These are phyloP conservation scores for Calephelis virginiensis DNA, from an alignment of 1,140 invertebrate species.

Conservation along the genomic window DNA sequence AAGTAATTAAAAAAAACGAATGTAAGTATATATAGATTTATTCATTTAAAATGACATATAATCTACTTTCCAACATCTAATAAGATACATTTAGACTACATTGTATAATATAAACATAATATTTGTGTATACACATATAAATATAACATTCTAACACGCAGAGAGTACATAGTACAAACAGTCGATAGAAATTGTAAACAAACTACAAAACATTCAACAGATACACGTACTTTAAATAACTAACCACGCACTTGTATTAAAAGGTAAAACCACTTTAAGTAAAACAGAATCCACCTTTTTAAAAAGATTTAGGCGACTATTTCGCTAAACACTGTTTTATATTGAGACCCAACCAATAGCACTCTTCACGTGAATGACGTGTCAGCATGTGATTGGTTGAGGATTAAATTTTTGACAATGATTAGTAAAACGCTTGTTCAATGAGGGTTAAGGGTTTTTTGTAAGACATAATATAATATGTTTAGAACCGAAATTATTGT, in stretches of 20 bases:
- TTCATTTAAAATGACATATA: not conserved
- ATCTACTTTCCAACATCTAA: conserved; percentile 33
- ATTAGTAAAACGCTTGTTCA: too few species aligned
- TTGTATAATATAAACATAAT: conserved; percentile 21
- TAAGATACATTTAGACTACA: conserved; percentile 28
- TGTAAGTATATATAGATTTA: not conserved
- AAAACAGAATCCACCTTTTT: too few species aligned
- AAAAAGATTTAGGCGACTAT: too few species aligned
- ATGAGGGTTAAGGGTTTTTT: too few species aligned
- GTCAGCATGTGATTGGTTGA: too few species aligned
- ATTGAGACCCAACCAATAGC: too few species aligned
- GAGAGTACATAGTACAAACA: conserved; percentile 17
- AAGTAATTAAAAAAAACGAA: not conserved
- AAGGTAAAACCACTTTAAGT: not conserved
- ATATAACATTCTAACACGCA: conserved; percentile 19
- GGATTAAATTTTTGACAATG: too few species aligned
- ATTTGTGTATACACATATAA: conserved; percentile 26
- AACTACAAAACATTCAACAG: conserved; percentile 23
- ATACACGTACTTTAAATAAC: conserved; percentile 11
- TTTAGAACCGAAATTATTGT: too few species aligned
- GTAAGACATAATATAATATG: too few species aligned
- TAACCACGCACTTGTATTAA: not conserved
- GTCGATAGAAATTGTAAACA: conserved; percentile 26
- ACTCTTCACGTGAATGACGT: too few species aligned
- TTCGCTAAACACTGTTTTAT: too few species aligned